phyloP scores from a whole-genome alignment of 1,140 invertebrate species.

The Drosophila tsacasi region DNA sequence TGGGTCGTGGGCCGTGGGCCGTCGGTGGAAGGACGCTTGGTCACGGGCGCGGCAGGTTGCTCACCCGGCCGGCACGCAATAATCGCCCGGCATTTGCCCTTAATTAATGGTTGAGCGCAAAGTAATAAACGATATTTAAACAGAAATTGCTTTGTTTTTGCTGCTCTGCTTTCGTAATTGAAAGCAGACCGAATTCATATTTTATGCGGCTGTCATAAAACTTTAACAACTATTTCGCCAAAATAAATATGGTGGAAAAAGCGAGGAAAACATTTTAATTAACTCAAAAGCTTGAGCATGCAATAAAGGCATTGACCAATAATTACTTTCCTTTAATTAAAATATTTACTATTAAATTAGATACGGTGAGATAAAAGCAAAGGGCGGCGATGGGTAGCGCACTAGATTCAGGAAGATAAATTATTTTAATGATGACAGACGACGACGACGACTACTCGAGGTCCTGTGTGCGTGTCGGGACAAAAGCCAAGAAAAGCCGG shows the following conservation, averaged over 20 bases:
- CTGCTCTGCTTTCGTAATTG: conserved; percentile 69
- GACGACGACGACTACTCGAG: conserved; percentile 19
- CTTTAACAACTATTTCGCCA: conserved; percentile 41
- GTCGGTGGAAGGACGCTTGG: conserved; percentile 14
- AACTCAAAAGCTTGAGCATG: conserved; percentile 52
- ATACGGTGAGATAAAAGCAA: conserved; percentile 12
- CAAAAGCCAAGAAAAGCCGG: conserved; percentile 62
- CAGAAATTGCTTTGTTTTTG: conserved; percentile 69
- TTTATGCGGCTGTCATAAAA: conserved; percentile 63
- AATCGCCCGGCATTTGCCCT: conserved; percentile 74
- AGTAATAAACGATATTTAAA: conserved; percentile 69
- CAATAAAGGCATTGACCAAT: conserved; percentile 53
- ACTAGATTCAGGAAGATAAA: conserved; percentile 68
- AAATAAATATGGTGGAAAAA: conserved; percentile 33
- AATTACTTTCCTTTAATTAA: conserved; percentile 69
- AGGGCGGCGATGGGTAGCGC: conserved; percentile 5
- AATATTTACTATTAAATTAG: conserved; percentile 66
- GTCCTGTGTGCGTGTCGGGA: conserved; percentile 52
- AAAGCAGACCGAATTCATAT: conserved; percentile 59
- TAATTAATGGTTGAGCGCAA: conserved; percentile 77
- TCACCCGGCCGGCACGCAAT: conserved; percentile 65
- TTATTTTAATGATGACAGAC: conserved; percentile 75
- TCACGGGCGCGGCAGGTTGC: conserved; percentile 48
- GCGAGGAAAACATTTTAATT: conserved; percentile 44
- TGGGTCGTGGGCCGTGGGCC: background rate